Base-by-base conservation (phyloP, 2,888 invertebrate species). In the Emmelina monodactyla region DNA sequence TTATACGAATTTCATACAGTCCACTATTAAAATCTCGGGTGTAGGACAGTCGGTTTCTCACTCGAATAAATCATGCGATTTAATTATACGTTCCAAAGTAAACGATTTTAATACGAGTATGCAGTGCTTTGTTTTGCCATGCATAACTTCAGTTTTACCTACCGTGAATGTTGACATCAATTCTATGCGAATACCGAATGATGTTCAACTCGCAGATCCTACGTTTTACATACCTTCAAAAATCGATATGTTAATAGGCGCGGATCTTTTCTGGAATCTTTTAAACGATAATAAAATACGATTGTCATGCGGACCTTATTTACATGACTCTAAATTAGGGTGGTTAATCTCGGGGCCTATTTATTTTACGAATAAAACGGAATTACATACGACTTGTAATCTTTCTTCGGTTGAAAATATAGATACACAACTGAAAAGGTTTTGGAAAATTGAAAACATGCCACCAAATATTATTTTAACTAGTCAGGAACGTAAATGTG, bases 401-500 rank as follows among this genome's bases (percentile, higher is more conserved):
- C n/a, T n/a, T n/a, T n/a, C n/a, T n/a, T n/a, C n/a, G n/a, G n/a
- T n/a, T n/a, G n/a, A n/a, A n/a, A n/a, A n/a, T n/a, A n/a, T n/a
- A n/a, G n/a, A n/a, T n/a, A n/a, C n/a, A n/a, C n/a, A n/a, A n/a
- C n/a, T n/a, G n/a, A n/a, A n/a, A n/a, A n/a, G n/a, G n/a, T n/a
- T n/a, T n/a, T n/a, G n/a, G n/a, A n/a, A n/a, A n/a, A n/a, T n/a
- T n/a, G n/a, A n/a, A n/a, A n/a, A n/a, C n/a, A n/a, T n/a, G n/a
- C n/a, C n/a, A n/a, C n/a, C n/a, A n/a, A n/a, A n/a, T n/a, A n/a
- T n/a, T n/a, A n/a, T n/a, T n/a, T n/a, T n/a, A n/a, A n/a, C n/a
- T n/a, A n/a, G n/a, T n/a, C n/a, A n/a, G n/a, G 28, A 28, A n/a
- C 28, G 28, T n/a, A 28, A 13, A 13, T 29, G 29, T 14, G 29